Conservation (phyloP, 2,113 vertebrate species). For the Passer domesticus region DNA sequence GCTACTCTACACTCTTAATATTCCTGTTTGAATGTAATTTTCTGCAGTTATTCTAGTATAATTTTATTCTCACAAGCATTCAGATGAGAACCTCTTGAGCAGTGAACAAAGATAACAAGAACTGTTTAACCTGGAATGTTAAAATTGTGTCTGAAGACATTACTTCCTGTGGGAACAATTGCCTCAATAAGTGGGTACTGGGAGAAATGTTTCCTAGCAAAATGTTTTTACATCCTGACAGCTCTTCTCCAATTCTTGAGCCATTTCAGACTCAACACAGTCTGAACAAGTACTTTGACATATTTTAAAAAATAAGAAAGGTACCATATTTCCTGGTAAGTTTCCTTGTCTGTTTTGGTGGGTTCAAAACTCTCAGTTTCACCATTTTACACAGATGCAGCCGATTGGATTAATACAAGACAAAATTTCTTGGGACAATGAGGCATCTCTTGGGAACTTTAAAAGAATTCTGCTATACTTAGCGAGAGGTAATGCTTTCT, state of each 20-base stretch:
- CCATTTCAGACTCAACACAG: neutral
- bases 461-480: neutral
- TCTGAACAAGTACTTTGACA: neutral
- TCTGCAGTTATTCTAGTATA: neutral
- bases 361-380: neutral
- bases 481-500: neutral
- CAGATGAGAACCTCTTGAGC: neutral
- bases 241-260: neutral
- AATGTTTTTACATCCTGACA: neutral
- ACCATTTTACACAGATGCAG: neutral
- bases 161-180: neutral
- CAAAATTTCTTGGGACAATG: neutral
- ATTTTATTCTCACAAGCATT: constrained; percentile 2
- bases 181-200: neutral
- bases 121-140: neutral
- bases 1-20: neutral
- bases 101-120: neutral
- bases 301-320: neutral
- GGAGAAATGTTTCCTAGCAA: neutral
- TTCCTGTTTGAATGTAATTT: neutral
- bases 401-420: neutral
- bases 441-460: neutral
- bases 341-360: neutral
- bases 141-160: neutral
- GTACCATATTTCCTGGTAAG: neutral